Conservation (phyloP, 2,113 vertebrate genomes). For the Athene noctua region DNA sequence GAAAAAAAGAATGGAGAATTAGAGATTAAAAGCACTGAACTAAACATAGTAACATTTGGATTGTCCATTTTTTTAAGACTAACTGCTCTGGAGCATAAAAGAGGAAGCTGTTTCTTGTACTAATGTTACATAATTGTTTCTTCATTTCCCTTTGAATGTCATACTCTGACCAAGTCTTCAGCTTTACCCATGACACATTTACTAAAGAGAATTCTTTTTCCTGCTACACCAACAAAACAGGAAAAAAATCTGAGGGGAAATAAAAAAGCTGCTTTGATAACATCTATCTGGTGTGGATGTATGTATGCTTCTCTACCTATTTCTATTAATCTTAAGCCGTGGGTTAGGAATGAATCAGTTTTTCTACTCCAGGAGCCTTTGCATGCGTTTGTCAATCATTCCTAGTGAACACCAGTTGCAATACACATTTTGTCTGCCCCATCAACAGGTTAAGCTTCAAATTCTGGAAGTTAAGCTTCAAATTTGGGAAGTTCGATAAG, state of each 20-base stretch:
- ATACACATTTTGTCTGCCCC: neutral
- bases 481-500: neutral
- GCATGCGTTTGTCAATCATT: neutral
- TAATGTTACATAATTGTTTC: neutral
- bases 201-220: neutral
- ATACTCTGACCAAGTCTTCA: neutral
- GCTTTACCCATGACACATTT: neutral
- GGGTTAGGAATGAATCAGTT: neutral
- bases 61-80: neutral
- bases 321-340: neutral
- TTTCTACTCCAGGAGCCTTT: neutral
- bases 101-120: neutral
- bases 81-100: neutral
- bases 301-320: neutral
- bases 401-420: neutral
- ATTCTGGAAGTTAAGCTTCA: neutral
- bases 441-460: neutral
- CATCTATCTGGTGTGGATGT: fast-evolving
- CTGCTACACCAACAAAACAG: neutral
- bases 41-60: neutral
- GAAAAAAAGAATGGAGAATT: neutral
- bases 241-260: neutral
- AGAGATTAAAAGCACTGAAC: neutral
- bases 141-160: neutral
- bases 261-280: neutral